phyloP scores from a whole-genome alignment of 2,113 vertebrate genomes.

The Nettapus auritus region DNA sequence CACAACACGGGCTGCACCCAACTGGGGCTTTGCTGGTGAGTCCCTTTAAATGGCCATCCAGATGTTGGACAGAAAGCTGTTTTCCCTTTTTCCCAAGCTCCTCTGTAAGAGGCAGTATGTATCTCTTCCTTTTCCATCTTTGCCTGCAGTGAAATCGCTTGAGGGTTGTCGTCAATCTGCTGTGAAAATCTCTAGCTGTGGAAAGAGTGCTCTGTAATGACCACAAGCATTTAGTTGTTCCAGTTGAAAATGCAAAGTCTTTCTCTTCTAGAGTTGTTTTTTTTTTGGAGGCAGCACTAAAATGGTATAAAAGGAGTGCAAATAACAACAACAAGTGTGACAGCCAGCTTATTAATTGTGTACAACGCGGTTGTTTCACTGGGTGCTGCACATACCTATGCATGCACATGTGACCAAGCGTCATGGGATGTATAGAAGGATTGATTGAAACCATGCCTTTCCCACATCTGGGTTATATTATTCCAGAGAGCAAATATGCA shows the following conservation, averaged over 20 bases:
- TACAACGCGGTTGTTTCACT: background rate
- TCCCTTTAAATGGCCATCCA: background rate
- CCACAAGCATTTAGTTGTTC: background rate
- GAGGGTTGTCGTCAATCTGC: background rate
- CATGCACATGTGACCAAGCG: background rate
- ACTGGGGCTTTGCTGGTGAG: background rate
- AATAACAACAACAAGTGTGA: background rate
- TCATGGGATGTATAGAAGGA: conserved; percentile 24
- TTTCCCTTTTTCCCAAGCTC: background rate
- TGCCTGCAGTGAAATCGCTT: background rate
- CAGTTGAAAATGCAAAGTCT: background rate
- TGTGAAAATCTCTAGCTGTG: background rate
- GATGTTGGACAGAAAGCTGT: background rate
- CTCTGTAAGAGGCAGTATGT: background rate
- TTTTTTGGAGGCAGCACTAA: background rate
- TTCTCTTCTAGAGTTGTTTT: background rate
- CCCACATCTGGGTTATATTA: conserved; percentile 73
- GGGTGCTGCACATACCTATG: background rate
- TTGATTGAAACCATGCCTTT: conserved; percentile 50
- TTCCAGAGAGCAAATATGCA: conserved; percentile 53
- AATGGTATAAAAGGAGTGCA: background rate
- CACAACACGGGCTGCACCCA: too few species aligned
- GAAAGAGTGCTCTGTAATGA: background rate
- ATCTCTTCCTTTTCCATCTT: background rate
- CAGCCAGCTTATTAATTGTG: background rate